Evolutionary conservation across 2,888 invertebrate genomes (phyloP).

Genomic region (Lochmaea crataegi): DNA sequence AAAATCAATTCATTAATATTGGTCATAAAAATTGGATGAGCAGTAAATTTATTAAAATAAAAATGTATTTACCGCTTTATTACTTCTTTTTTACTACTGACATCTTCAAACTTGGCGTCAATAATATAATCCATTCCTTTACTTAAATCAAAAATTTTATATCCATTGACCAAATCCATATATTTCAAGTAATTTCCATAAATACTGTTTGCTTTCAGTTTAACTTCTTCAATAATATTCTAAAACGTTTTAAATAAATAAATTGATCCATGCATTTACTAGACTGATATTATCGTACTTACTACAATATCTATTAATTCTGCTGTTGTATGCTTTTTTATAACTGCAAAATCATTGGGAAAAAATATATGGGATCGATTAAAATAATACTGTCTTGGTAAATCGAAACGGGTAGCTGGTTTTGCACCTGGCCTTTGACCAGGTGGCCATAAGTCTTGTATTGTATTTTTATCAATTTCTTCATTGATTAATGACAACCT

Average conservation of each 20-base stretch:
- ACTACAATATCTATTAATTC: slow-evolving; percentile 78
- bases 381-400: slow-evolving; percentile 88
- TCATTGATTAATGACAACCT: slow-evolving; percentile 53
- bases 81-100: slow-evolving; percentile 63
- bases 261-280: neutral
- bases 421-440: slow-evolving; percentile 76
- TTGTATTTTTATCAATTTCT: slow-evolving; percentile 54
- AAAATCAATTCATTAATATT: slow-evolving; percentile 18
- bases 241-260: slow-evolving; percentile 42
- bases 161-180: slow-evolving; percentile 75
- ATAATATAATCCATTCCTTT: slow-evolving; percentile 88
- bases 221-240: slow-evolving; percentile 62
- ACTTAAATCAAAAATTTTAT: slow-evolving; percentile 82
- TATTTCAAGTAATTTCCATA: slow-evolving; percentile 69
- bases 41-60: neutral
- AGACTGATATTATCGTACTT: slow-evolving; percentile 44
- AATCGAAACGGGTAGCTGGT: slow-evolving; percentile 82
- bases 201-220: slow-evolving; percentile 66
- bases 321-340: slow-evolving; percentile 73
- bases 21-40: neutral
- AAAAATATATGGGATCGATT: slow-evolving; percentile 86
- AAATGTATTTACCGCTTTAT: slow-evolving; percentile 66
- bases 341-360: slow-evolving; percentile 81
- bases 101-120: slow-evolving; percentile 74
- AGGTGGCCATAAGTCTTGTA: slow-evolving; percentile 75